Base-by-base conservation (phyloP, 2,888 invertebrate genomes). In the Leucophora obtusa region DNA sequence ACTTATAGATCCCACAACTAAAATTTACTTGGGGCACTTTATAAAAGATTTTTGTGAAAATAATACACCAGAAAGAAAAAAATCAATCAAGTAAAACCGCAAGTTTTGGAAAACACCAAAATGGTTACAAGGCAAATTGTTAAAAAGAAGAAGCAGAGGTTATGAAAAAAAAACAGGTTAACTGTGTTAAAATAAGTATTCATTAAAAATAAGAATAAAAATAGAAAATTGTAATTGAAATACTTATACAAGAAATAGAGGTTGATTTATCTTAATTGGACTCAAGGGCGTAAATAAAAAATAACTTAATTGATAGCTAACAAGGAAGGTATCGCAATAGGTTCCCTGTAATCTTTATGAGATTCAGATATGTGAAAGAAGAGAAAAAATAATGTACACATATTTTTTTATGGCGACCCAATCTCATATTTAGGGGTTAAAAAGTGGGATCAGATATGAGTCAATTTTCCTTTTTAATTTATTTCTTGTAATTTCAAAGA, bases 11-110 rank as follows among this genome's bases (percentile, higher is more conserved):
- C 11, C 58, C 38, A 65, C 50, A 65, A 73, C 63, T 15, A 18
- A 56, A 65, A 35, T 51, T 50, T 0, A 28, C 73, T 51, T 15
- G 11, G 59, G 73, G 73, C 65, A 24, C 35, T 65, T 73, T 73
- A 14, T 35, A 24, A 63, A 56, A 18, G 7, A 63, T 28, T 62
- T 33, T 24, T 50, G 17, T 21, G 14, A 47, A 47, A n/a, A 47
- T n/a, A n/a, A 28, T 28, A 28, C 28, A 28, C 4, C 28, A 47
- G 14, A 47, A 50, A 63, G 28, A 65, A 65, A 70, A 62, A 47
- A 63, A 51, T 51, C 21, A 65, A 73, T 73, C 65, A 73, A 38
- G 56, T 63, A 65, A 33, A 63, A 63, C 63, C 73, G 38, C 65
- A 73, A 73, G 35, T 73, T 73, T 58, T 73, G 18, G 33, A 24